Evolutionary conservation across 2,113 vertebrate genomes (phyloP).

Genomic region (Pycnonotus jocosus): DNA sequence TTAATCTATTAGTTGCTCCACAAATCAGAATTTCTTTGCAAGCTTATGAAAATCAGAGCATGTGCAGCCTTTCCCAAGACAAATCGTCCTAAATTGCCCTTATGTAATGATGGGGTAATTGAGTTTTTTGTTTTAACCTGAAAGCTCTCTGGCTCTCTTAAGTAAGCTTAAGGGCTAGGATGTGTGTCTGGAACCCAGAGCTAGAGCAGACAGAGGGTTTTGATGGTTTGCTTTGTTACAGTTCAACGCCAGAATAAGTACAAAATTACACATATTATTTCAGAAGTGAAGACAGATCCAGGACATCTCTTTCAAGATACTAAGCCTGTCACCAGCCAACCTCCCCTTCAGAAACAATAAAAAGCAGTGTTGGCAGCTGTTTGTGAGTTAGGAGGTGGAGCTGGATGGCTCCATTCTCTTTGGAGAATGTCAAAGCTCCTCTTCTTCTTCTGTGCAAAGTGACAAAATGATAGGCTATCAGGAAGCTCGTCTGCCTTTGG

Average conservation of each 20-base stretch:
- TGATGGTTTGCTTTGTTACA: neutral
- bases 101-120: neutral
- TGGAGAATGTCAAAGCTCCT: neutral
- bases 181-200: neutral
- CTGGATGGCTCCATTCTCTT: neutral
- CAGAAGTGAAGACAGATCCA: neutral
- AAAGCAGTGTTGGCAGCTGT: fast-evolving
- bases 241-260: neutral
- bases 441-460: neutral
- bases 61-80: neutral
- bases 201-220: neutral
- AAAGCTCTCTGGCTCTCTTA: neutral
- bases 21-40: neutral
- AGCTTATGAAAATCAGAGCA: neutral
- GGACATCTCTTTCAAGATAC: neutral
- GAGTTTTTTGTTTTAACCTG: neutral
- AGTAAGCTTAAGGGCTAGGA: neutral
- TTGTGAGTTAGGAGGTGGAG: neutral
- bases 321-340: neutral
- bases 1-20: neutral
- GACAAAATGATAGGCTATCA: neutral
- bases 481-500: neutral
- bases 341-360: neutral
- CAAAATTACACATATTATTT: neutral
- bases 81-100: neutral